Evolutionary conservation across 2,113 vertebrate species (phyloP).

Genomic region (Spermophilus dauricus): DNA sequence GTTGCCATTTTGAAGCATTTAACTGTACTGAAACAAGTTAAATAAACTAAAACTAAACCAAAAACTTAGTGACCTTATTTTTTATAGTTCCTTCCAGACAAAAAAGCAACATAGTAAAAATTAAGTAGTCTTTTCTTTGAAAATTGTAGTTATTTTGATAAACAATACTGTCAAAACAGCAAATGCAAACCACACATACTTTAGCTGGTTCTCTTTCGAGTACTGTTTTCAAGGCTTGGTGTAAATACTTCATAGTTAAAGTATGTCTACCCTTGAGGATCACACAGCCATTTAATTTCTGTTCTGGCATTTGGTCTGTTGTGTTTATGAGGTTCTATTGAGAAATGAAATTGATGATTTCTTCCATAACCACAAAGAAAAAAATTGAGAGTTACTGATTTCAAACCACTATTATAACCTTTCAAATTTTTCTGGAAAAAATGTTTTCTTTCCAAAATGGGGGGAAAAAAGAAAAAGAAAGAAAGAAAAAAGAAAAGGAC

Average conservation of each 20-base stretch:
- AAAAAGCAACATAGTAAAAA: slow-evolving; percentile 83
- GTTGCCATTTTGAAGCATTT: slow-evolving; percentile 81
- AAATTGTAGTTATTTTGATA: slow-evolving; percentile 86
- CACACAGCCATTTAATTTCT: slow-evolving; percentile 85
- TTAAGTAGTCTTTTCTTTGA: slow-evolving; percentile 80
- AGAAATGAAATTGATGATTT: slow-evolving; percentile 83
- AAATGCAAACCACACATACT: slow-evolving; percentile 69
- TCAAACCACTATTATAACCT: slow-evolving; percentile 81
- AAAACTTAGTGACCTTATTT: slow-evolving; percentile 81
- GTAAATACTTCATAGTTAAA: slow-evolving; percentile 84
- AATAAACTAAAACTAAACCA: slow-evolving; percentile 65
- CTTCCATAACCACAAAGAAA: slow-evolving; percentile 82
- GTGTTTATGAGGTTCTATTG: slow-evolving; percentile 85
- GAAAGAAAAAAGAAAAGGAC: not conserved
- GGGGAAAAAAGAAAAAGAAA: not conserved
- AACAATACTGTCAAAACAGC: slow-evolving; percentile 83
- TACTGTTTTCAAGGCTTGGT: slow-evolving; percentile 74
- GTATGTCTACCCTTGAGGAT: slow-evolving; percentile 81
- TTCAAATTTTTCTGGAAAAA: slow-evolving; percentile 72
- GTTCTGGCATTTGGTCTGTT: slow-evolving; percentile 78
- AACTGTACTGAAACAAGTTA: slow-evolving; percentile 71
- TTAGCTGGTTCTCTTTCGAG: slow-evolving; percentile 72
- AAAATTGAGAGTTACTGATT: slow-evolving; percentile 83
- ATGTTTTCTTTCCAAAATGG: slow-evolving; percentile 43
- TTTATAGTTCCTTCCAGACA: slow-evolving; percentile 75